Evolutionary conservation across 2,113 vertebrate genomes (phyloP), one percentile per base, ranked within the genome.

Genomic region (Peucedramus taeniatus): DNA sequence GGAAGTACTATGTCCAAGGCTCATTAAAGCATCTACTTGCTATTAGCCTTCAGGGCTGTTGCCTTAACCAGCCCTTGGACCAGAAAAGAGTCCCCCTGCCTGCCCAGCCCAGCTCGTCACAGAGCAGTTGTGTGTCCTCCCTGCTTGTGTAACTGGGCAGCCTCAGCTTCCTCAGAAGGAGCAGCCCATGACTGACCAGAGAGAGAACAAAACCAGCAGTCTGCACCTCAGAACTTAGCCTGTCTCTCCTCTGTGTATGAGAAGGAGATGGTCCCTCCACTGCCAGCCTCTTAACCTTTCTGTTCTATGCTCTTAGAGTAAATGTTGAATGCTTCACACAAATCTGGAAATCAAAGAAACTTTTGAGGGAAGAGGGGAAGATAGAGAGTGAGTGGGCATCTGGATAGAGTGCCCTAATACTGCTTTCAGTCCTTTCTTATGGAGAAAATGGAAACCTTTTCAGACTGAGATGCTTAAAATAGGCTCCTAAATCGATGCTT

Each of bases 401-500:
- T 76, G 53, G 18, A 9, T 76, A 18, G 63, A 57, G 64, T 1
- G 0, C 12, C 18, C 54, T 61, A 80, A 60, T 77, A 42, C 75
- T 76, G 57, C 70, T 86, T 35, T 23, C 9, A 13, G 26, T 66
- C 44, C 37, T 91, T 87, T 75, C 53, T 72, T 76, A 44, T 30
- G 26, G 44, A 87, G 65, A 68, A 94, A 94, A 93, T 63, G 8
- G 81, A 91, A 92, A 87, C 33, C 45, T 87, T 81, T 89, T 92
- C 89, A 87, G 91, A 79, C 40, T 45, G 61, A 89, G 49, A 37
- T 89, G 70, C 81, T 91, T 89, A 96, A 95, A 91, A 91, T 90
- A 96, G 74, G 50, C 21, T 85, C 45, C 27, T 83, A 82, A 95
- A 68, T 87, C 17, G 0, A 91, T 87, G 81, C 39, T 83, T 93